Percentiles rank a stretch among this genome's conserved stretches.
Evolutionary conservation across 92 coral and sea anemone genomes (phyloP).

Genomic region (Muricea muricata): DNA sequence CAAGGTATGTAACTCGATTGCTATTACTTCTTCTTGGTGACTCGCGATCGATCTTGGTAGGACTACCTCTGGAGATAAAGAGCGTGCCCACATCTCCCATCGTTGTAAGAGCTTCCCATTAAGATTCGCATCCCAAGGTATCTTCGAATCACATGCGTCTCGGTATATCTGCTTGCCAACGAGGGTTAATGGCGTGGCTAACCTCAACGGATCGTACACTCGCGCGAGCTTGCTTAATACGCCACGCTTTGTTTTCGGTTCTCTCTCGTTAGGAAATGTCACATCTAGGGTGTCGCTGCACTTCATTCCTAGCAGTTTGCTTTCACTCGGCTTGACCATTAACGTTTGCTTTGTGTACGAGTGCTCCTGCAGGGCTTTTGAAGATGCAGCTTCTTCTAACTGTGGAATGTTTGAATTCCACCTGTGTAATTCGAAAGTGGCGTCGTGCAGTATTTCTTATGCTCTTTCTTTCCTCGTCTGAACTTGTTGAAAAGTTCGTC

Average conservation of each 20-base stretch:
- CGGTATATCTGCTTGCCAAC: constrained; percentile 10
- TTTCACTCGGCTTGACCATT: too few species aligned
- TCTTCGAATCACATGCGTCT: too few species aligned
- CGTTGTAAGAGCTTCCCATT: not conserved
- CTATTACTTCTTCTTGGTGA: too few species aligned
- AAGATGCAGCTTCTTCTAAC: not conserved
- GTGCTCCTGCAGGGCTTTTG: not conserved
- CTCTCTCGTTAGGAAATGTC: not conserved
- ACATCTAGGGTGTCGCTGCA: too few species aligned
- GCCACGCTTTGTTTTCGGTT: too few species aligned
- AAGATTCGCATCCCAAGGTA: too few species aligned
- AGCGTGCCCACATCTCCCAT: too few species aligned
- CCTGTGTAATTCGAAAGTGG: too few species aligned
- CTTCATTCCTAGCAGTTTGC: not conserved
- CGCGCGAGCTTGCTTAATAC: constrained; percentile 39
- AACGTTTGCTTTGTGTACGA: not conserved
- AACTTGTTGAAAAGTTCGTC: not conserved
- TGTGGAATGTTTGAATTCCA: not conserved
- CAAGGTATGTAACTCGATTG: too few species aligned
- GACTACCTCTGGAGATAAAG: too few species aligned
- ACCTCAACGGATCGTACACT: constrained; percentile 34
- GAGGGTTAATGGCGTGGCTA: constrained; percentile 31
- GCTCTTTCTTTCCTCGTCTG: not conserved
- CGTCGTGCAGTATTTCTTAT: not conserved
- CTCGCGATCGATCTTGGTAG: too few species aligned